These are phyloP conservation scores for Butorides virescens DNA, from an alignment of 2,113 vertebrate species.

Conservation along the genomic window DNA sequence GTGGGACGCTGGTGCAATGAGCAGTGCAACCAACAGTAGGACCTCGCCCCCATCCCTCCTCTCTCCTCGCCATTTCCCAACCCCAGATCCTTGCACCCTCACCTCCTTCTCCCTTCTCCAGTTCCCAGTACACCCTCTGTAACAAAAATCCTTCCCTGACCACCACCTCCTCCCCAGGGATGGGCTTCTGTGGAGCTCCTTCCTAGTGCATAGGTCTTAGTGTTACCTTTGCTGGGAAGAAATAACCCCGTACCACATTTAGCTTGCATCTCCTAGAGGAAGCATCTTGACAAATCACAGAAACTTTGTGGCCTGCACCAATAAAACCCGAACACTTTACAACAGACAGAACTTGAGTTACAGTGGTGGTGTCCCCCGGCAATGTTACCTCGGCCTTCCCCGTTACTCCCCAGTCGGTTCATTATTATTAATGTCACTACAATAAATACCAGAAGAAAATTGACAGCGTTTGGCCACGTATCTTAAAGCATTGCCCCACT, in stretches of 20 bases:
- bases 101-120: background rate
- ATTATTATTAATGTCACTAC: slow-evolving; percentile 42
- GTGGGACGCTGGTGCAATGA: background rate
- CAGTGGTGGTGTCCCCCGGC: background rate
- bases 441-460: slow-evolving; percentile 68
- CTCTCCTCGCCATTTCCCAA: background rate
- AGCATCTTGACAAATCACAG: background rate
- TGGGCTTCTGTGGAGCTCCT: background rate
- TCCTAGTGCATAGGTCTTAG: background rate
- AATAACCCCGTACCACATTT: background rate
- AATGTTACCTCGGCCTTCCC: background rate
- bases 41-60: background rate
- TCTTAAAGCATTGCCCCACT: slow-evolving; percentile 39
- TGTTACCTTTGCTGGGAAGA: background rate
- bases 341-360: slow-evolving; percentile 14
- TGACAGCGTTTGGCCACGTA: background rate
- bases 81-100: background rate
- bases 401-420: background rate
- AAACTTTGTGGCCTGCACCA: background rate
- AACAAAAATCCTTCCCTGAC: background rate
- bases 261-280: background rate
- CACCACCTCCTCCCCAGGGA: background rate
- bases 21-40: background rate
- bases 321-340: background rate
- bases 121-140: background rate